Evolutionary conservation across 1,140 invertebrate species (phyloP).

Genomic region (Heliconius congener): DNA sequence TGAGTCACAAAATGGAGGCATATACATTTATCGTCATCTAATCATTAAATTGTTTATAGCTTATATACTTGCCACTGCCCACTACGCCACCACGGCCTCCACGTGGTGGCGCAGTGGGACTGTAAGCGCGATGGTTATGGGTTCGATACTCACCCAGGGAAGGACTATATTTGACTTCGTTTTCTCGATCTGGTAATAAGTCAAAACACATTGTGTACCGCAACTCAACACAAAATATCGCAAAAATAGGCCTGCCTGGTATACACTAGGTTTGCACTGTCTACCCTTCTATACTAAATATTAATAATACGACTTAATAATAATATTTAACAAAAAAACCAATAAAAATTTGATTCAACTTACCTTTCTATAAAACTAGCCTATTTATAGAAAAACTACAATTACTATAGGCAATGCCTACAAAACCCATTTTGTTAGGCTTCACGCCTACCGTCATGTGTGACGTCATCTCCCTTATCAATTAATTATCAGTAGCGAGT

Average conservation of each 20-base stretch:
- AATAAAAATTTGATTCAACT: too few relatives aligned
- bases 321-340: too few relatives aligned
- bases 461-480: constrained; percentile 23
- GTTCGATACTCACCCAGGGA: neutral
- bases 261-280: too few relatives aligned
- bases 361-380: too few relatives aligned
- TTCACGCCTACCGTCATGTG: neutral
- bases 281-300: neutral
- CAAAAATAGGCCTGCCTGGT: too few relatives aligned
- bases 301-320: too few relatives aligned
- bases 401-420: neutral
- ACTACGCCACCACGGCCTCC: too few relatives aligned
- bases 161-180: neutral
- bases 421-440: neutral
- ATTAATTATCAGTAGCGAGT: constrained; percentile 5
- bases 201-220: too few relatives aligned
- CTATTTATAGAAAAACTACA: neutral
- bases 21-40: neutral
- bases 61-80: neutral
- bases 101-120: neutral
- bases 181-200: too few relatives aligned
- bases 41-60: neutral
- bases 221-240: too few relatives aligned
- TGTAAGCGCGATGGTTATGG: neutral
- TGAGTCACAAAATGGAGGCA: neutral